Base-by-base conservation (phyloP, 1,140 invertebrate species). In the Drosophila varians region DNA sequence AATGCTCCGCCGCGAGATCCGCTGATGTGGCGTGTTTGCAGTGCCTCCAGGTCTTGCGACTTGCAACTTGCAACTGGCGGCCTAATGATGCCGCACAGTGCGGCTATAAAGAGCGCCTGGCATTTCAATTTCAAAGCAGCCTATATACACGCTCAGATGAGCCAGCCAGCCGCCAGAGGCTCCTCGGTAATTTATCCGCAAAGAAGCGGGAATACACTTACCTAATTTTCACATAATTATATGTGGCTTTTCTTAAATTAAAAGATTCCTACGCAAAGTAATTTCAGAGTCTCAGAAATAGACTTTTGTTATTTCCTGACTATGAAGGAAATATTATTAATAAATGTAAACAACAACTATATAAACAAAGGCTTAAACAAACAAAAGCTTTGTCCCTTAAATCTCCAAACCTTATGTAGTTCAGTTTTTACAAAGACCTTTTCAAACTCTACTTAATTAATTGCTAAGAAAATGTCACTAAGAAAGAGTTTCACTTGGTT, bases 51-150 rank as follows among this genome's bases (percentile, higher is more conserved):
- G 57, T 53, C 48, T 65, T 18, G 34, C 9, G 28, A 43, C 46
- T 7, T 45, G 48, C n/a, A n/a, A n/a, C 48, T 65, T 18, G 34
- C 9, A 28, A 43, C 46, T 7, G 36, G 48, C 48, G 51, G 34
- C 62, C 49, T 86, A 86, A 86, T 86, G 80, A 80, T 87, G 80
- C 76, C 76, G 58, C 80, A 69, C 75, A 69, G 46, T 55, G 70
- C 56, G 66, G 55, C 61, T 65, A 69, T 83, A 83, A 86, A 87
- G 77, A 73, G 54, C 80, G 48, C 68, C 75, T 80, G 82, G 80
- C 80, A 86, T 86, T 87, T 87, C 77, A 87, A 87, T 87, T 80
- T 73, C 18, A 66, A 62, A 66, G 82, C 61, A 75, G 53, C 51
- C 77, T 64, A 55, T 64, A 62, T 43, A 58, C 71, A 66, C 51